Evolutionary conservation across 2,797 vertebrate species (phyloP).

Genomic region (Megaceryle alcyon): DNA sequence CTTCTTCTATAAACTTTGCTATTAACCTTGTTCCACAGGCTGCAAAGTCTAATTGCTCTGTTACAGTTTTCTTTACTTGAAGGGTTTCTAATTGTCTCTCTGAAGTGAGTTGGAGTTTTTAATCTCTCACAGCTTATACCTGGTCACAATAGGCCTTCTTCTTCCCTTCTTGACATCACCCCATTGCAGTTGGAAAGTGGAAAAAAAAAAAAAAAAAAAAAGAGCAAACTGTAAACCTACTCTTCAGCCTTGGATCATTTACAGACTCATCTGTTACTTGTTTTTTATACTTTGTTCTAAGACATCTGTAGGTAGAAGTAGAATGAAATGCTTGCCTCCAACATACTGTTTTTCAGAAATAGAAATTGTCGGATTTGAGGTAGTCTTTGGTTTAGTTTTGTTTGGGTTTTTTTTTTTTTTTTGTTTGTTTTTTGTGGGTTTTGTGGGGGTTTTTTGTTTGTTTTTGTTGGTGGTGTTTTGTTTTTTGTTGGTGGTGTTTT

Average conservation of each 20-base stretch:
- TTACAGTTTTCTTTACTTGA: background rate
- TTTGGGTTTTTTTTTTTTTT: no score
- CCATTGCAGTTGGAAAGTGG: background rate
- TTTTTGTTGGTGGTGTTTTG: no score
- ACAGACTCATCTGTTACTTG: background rate
- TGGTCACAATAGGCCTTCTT: background rate
- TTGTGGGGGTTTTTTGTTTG: no score
- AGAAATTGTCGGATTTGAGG: background rate
- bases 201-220: background rate
- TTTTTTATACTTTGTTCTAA: background rate
- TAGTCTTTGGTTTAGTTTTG: background rate
- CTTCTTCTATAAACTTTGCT: background rate
- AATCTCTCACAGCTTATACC: background rate
- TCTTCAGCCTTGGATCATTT: background rate
- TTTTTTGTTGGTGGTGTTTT: no score
- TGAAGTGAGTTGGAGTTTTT: background rate
- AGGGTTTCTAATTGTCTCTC: background rate
- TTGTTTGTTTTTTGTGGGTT: no score
- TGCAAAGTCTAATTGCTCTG: background rate
- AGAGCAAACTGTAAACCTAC: background rate
- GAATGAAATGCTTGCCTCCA: background rate
- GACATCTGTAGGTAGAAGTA: background rate
- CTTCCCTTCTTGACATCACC: background rate
- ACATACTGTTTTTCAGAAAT: background rate
- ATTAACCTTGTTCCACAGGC: background rate